These are phyloP conservation scores for Homarus gammarus DNA, from an alignment of 2,888 invertebrate genomes.

Conservation along the genomic window DNA sequence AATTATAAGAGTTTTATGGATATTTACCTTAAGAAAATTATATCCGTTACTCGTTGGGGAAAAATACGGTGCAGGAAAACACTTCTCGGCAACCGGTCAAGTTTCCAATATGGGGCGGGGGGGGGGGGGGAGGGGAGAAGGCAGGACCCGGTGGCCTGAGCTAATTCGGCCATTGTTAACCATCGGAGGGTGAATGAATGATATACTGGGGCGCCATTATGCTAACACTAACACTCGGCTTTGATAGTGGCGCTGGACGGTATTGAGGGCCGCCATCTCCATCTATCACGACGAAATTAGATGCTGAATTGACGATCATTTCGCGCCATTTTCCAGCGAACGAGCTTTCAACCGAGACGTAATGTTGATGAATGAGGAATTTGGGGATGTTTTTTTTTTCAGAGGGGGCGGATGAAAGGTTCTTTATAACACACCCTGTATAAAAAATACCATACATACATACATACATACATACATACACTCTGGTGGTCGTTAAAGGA, in stretches of 20 bases:
- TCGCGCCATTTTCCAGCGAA: constrained; percentile 59
- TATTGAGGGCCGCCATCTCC: constrained; percentile 48
- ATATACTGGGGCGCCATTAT: constrained; percentile 67
- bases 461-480: too few relatives aligned
- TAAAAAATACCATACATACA: too few relatives aligned
- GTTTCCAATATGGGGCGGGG: constrained; percentile 49
- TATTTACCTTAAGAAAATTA: too few relatives aligned
- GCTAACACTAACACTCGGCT: constrained; percentile 66
- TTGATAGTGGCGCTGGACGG: constrained; percentile 40
- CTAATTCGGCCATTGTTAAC: constrained; percentile 72
- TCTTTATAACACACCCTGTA: too few relatives aligned
- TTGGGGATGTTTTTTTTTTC: background rate
- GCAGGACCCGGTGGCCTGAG: constrained; percentile 22
- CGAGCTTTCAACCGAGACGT: constrained; percentile 53
- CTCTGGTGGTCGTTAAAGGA: background rate
- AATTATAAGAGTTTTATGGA: too few relatives aligned
- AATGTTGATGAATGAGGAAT: constrained; percentile 50
- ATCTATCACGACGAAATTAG: constrained; percentile 66
- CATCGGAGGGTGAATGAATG: constrained; percentile 73
- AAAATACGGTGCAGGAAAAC: constrained; percentile 6
- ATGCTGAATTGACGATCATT: constrained; percentile 65
- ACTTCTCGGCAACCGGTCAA: constrained; percentile 13
- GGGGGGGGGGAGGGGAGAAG: constrained; percentile 20
- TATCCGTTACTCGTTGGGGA: too few relatives aligned
- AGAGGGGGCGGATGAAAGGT: background rate